These are phyloP conservation scores for Euwallacea similis DNA, from an alignment of 1,140 invertebrate genomes.

Conservation along the genomic window DNA sequence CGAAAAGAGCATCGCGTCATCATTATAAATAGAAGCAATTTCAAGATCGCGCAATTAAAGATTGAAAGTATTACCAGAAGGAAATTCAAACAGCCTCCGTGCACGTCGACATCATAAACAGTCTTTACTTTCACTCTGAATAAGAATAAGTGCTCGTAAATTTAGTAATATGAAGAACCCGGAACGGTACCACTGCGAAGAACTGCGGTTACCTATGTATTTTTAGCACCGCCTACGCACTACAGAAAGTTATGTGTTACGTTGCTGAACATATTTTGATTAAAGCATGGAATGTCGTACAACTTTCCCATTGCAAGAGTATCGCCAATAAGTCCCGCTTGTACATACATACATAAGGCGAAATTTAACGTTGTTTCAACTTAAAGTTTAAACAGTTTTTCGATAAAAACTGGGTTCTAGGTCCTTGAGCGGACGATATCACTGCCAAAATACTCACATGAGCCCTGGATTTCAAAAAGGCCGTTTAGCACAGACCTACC, in stretches of 20 bases:
- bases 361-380: too few relatives aligned
- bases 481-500: too few relatives aligned
- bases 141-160: slow-evolving; percentile 8
- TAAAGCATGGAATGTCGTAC: too few relatives aligned
- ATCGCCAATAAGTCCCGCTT: too few relatives aligned
- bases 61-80: slow-evolving; percentile 13
- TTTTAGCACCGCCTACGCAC: slow-evolving; percentile 9
- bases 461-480: too few relatives aligned
- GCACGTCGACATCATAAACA: background rate
- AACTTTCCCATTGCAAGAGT: too few relatives aligned
- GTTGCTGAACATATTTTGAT: background rate
- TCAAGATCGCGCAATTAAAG: slow-evolving; percentile 19
- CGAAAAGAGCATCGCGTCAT: background rate
- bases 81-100: background rate
- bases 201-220: background rate
- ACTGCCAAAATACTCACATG: too few relatives aligned
- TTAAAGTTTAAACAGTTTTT: too few relatives aligned
- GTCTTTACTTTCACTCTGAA: too few relatives aligned
- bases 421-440: too few relatives aligned
- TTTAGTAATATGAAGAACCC: slow-evolving; percentile 17
- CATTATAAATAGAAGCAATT: slow-evolving; percentile 3
- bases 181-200: slow-evolving; percentile 10
- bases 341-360: too few relatives aligned
- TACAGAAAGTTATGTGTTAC: slow-evolving; percentile 1
- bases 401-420: too few relatives aligned